Evolutionary conservation across 2,797 vertebrate species (phyloP).

Genomic region (Spheniscus humboldti): DNA sequence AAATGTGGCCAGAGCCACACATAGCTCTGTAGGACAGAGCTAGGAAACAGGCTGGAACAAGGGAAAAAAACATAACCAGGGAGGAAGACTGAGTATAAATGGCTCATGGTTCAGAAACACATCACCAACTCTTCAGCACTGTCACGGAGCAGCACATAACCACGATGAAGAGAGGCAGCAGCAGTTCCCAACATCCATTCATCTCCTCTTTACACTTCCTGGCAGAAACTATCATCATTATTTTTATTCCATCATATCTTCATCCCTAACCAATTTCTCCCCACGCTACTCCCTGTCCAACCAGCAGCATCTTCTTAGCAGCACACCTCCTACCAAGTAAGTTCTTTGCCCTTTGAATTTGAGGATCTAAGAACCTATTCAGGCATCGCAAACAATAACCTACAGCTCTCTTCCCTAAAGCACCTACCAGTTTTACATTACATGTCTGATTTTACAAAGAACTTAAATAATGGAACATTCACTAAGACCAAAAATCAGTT

Average conservation of each 20-base stretch:
- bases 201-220: background rate
- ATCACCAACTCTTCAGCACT: background rate
- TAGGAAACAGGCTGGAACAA: background rate
- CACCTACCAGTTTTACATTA: background rate
- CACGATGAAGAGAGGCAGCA: background rate
- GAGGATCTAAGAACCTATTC: background rate
- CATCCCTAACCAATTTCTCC: background rate
- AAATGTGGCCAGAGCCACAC: background rate
- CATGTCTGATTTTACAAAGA: background rate
- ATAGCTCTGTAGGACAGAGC: background rate
- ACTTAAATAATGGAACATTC: background rate
- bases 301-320: background rate
- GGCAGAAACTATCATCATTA: fast-evolving
- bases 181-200: background rate
- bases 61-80: fast-evolving
- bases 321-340: background rate
- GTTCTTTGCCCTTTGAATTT: background rate
- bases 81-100: background rate
- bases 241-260: background rate
- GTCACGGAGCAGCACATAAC: background rate
- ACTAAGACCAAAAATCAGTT: background rate
- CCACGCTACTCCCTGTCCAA: background rate
- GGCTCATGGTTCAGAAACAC: fast-evolving
- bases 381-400: background rate
- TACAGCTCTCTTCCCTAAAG: background rate